phyloP scores from a whole-genome alignment of 2,797 vertebrate genomes.

The Rhodeus uyekii region DNA sequence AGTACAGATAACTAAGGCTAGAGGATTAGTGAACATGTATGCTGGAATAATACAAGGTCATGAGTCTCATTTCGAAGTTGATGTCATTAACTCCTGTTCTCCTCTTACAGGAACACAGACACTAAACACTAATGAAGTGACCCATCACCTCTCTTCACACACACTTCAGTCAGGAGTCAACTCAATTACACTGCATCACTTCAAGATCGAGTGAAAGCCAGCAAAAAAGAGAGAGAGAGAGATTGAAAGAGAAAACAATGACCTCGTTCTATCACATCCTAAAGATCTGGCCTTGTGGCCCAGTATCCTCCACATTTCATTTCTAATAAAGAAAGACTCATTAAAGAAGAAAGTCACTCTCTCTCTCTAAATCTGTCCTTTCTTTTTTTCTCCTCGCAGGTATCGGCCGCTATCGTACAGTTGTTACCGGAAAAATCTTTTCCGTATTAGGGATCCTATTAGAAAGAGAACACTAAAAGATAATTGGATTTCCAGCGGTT shows the following conservation, averaged over 20 bases:
- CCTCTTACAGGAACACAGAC: slow-evolving; percentile 38
- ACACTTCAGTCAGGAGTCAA: slow-evolving; percentile 36
- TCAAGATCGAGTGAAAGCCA: slow-evolving; percentile 42
- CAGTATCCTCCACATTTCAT: slow-evolving; percentile 82
- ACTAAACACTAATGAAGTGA: slow-evolving; percentile 51
- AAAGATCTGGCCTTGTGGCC: slow-evolving; percentile 79
- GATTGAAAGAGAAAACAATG: slow-evolving; percentile 57
- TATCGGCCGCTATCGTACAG: slow-evolving; percentile 82
- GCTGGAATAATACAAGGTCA: slow-evolving; percentile 17
- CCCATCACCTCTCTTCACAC: slow-evolving; percentile 32
- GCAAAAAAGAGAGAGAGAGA: slow-evolving; percentile 30
- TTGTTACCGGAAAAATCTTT: slow-evolving; percentile 86
- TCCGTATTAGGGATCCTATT: slow-evolving; percentile 99
- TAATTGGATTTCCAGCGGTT: slow-evolving; percentile 99
- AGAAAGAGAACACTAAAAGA: slow-evolving; percentile 99
- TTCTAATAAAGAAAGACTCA: slow-evolving; percentile 80
- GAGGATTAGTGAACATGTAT: slow-evolving; percentile 19
- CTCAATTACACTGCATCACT: slow-evolving; percentile 53
- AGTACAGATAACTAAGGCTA: slow-evolving; percentile 22
- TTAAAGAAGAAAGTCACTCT: slow-evolving; percentile 75
- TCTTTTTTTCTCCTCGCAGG: slow-evolving; percentile 67
- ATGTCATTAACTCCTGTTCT: slow-evolving; percentile 42
- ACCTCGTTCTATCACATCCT: slow-evolving; percentile 72
- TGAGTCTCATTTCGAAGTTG: slow-evolving; percentile 29
- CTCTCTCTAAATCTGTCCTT: slow-evolving; percentile 62